Evolutionary conservation across 2,888 invertebrate genomes (phyloP).

Genomic region (Proisotoma minuta): DNA sequence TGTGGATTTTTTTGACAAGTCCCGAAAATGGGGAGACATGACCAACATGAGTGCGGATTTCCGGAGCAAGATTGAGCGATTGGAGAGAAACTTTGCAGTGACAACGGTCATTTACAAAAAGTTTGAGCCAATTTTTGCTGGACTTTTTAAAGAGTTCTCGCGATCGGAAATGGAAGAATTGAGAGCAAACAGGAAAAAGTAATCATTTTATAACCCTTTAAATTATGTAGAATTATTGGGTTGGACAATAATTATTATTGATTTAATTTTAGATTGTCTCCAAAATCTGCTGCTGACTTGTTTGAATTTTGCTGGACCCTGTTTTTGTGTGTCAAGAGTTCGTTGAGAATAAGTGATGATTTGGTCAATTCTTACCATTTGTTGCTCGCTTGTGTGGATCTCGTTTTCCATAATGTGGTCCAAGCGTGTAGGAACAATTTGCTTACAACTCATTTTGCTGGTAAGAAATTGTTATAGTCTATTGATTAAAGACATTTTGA

Average conservation of each 20-base stretch:
- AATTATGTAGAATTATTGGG: neutral
- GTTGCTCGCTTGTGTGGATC: slow-evolving; percentile 82
- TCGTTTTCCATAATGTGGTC: slow-evolving; percentile 80
- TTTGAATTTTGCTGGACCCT: slow-evolving; percentile 93
- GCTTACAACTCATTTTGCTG: slow-evolving; percentile 76
- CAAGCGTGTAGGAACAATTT: slow-evolving; percentile 74
- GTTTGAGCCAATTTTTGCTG: slow-evolving; percentile 79
- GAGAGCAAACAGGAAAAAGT: slow-evolving; percentile 45
- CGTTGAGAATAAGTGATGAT: slow-evolving; percentile 78
- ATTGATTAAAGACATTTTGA: slow-evolving; percentile 1
- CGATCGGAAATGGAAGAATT: slow-evolving; percentile 43
- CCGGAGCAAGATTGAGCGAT: slow-evolving; percentile 70
- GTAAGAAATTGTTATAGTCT: slow-evolving; percentile 52
- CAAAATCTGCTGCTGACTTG: slow-evolving; percentile 74
- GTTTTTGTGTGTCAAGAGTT: slow-evolving; percentile 82
- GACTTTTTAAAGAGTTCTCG: slow-evolving; percentile 68
- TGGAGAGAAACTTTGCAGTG: slow-evolving; percentile 88
- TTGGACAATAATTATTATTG: slow-evolving; percentile 10
- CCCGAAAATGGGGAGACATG: slow-evolving; percentile 94
- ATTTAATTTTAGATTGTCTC: slow-evolving; percentile 59
- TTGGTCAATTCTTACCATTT: slow-evolving; percentile 91
- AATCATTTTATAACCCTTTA: slow-evolving; percentile 3
- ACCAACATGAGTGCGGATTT: slow-evolving; percentile 78
- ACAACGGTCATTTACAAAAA: slow-evolving; percentile 90
- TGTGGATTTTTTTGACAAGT: slow-evolving; percentile 89